Evolutionary conservation across 2,888 invertebrate species (phyloP).

Genomic region (Hesperia comma): DNA sequence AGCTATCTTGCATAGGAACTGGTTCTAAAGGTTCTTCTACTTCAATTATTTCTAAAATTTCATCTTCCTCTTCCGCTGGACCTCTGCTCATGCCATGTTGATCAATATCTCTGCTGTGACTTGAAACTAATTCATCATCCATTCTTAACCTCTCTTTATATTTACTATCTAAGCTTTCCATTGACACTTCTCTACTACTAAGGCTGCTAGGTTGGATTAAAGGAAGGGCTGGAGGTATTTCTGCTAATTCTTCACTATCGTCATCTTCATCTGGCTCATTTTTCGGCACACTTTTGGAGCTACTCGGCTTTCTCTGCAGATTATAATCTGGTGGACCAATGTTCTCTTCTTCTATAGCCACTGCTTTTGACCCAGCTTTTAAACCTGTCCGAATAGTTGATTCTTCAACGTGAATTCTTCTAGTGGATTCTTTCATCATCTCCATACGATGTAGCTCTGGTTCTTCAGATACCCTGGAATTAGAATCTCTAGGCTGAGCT

Average conservation of each 20-base stretch:
- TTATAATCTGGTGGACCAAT: slow-evolving; percentile 68
- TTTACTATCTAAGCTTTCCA: slow-evolving; percentile 91
- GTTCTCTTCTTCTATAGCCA: slow-evolving; percentile 80
- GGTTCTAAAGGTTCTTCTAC: slow-evolving; percentile 91
- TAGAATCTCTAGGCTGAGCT: slow-evolving; percentile 56
- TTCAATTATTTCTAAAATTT: slow-evolving; percentile 91
- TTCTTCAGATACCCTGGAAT: slow-evolving; percentile 60
- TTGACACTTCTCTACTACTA: slow-evolving; percentile 91
- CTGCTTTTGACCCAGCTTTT: slow-evolving; percentile 79
- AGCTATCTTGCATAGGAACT: slow-evolving; percentile 93
- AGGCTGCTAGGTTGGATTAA: slow-evolving; percentile 88
- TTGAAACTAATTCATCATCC: slow-evolving; percentile 82
- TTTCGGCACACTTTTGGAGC: slow-evolving; percentile 65
- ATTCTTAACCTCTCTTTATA: slow-evolving; percentile 88
- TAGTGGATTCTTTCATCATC: slow-evolving; percentile 79
- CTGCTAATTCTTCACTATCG: slow-evolving; percentile 91
- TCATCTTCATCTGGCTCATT: slow-evolving; percentile 87
- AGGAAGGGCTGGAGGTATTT: slow-evolving; percentile 92
- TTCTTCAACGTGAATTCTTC: slow-evolving; percentile 84
- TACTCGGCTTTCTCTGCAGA: slow-evolving; percentile 53
- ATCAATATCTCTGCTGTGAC: slow-evolving; percentile 82
- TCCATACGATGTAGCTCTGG: slow-evolving; percentile 72
- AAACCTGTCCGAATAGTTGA: slow-evolving; percentile 85
- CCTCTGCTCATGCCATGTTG: slow-evolving; percentile 78
- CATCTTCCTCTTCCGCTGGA: slow-evolving; percentile 84